phyloP scores from a whole-genome alignment of 1,140 invertebrate genomes.

The Drosophila arizonae region DNA sequence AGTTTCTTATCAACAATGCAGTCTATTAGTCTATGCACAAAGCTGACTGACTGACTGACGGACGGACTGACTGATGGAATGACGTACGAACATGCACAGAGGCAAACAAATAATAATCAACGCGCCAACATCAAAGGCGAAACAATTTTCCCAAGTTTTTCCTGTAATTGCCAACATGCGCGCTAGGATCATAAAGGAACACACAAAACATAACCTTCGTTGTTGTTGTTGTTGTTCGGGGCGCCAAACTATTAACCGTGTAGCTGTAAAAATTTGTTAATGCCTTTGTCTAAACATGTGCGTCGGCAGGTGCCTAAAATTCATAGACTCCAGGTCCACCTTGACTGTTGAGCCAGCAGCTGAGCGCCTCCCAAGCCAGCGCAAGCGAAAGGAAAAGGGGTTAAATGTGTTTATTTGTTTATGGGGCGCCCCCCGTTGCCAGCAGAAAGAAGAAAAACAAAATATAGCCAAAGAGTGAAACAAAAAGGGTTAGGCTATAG shows the following conservation, averaged over 20 bases:
- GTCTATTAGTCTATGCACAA: slow-evolving; percentile 56
- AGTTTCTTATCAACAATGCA: slow-evolving; percentile 77
- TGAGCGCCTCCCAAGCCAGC: slow-evolving; percentile 9
- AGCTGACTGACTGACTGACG: slow-evolving; percentile 48
- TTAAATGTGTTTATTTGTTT: slow-evolving; percentile 81
- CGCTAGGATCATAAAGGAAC: slow-evolving; percentile 33
- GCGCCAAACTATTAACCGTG: slow-evolving; percentile 77
- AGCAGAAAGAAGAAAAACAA: neutral
- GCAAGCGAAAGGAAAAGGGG: slow-evolving; percentile 40
- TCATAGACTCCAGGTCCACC: slow-evolving; percentile 11
- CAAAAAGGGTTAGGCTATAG: slow-evolving; percentile 45
- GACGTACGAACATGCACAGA: slow-evolving; percentile 66
- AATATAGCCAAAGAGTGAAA: slow-evolving; percentile 10
- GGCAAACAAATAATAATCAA: slow-evolving; percentile 69
- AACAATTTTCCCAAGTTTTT: slow-evolving; percentile 62
- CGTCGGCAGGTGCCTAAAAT: slow-evolving; percentile 64
- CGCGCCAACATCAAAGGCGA: slow-evolving; percentile 66
- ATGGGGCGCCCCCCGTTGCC: slow-evolving; percentile 51
- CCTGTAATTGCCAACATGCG: slow-evolving; percentile 69
- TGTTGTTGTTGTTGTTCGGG: slow-evolving; percentile 30
- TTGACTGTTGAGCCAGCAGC: slow-evolving; percentile 33
- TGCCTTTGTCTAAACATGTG: slow-evolving; percentile 75
- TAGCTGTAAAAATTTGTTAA: slow-evolving; percentile 81
- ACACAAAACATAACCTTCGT: neutral
- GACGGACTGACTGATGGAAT: slow-evolving; percentile 50